Percentiles rank a stretch among this genome's conserved stretches.
Evolutionary conservation across 2,113 vertebrate species (phyloP).

Genomic region (Stigmatopora argus): DNA sequence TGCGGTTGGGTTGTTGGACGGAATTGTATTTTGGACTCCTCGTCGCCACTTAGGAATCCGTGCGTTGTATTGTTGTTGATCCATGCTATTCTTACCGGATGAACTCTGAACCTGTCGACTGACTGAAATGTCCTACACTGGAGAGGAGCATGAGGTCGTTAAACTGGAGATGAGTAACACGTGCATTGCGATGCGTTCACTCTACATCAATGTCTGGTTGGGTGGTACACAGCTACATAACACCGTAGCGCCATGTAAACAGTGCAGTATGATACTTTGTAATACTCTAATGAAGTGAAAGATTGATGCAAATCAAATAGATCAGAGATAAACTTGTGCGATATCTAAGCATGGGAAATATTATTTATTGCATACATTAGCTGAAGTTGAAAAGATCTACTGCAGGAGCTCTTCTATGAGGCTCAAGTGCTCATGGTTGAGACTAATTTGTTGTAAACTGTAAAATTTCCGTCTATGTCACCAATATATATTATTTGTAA

Average conservation of each 20-base stretch:
- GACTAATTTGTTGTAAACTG: background rate
- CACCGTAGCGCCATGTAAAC: too few species aligned
- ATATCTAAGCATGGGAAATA: background rate
- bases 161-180: slow-evolving; percentile 20
- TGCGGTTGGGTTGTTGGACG: background rate
- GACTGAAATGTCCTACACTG: slow-evolving; percentile 14
- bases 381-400: background rate
- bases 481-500: background rate
- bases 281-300: background rate
- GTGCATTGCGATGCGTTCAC: slow-evolving; percentile 3
- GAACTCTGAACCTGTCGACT: slow-evolving; percentile 20
- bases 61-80: slow-evolving; percentile 16
- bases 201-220: background rate
- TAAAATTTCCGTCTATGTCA: background rate
- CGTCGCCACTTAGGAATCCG: slow-evolving; percentile 11
- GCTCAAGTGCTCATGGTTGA: background rate
- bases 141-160: background rate
- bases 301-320: background rate
- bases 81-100: slow-evolving; percentile 32
- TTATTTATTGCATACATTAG: background rate
- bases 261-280: background rate
- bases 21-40: slow-evolving; percentile 28
- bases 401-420: too few species aligned
- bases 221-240: too few species aligned
- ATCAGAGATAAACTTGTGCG: background rate